Evolutionary conservation across 2,113 vertebrate genomes (phyloP).

Genomic region (Eidolon helvum): DNA sequence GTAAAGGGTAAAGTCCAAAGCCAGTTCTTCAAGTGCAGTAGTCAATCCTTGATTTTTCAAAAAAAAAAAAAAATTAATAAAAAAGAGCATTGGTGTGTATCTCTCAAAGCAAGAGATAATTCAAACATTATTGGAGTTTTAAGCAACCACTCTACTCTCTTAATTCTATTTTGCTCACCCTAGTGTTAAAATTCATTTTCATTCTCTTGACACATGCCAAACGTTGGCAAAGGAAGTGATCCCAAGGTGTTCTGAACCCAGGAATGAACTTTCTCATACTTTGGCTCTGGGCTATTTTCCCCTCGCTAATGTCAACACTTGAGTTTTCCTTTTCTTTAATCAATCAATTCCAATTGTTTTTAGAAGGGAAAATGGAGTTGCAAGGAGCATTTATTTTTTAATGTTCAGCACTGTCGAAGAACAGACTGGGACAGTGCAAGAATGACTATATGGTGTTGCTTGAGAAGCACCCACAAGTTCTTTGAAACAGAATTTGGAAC

Average conservation of each 20-base stretch:
- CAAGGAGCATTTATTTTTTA: constrained; percentile 49
- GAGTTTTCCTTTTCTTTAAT: constrained; percentile 13
- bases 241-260: constrained; percentile 16
- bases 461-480: constrained; percentile 66
- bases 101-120: constrained; percentile 17
- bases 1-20: neutral
- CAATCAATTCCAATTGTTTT: constrained; percentile 45
- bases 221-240: constrained; percentile 45
- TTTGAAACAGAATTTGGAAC: constrained; percentile 76
- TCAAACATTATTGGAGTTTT: neutral
- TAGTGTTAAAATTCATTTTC: constrained; percentile 45
- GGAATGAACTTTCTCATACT: constrained; percentile 6
- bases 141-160: neutral
- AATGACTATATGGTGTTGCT: constrained; percentile 71
- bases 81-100: neutral
- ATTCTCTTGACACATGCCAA: constrained; percentile 53
- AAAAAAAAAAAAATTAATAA: neutral
- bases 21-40: neutral
- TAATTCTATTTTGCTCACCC: constrained; percentile 34
- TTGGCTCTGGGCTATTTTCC: constrained; percentile 39
- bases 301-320: constrained; percentile 19
- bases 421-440: constrained; percentile 57
- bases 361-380: neutral
- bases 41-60: neutral
- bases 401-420: constrained; percentile 14